Base-by-base conservation (phyloP, 2,888 invertebrate species). In the Dorcus hopei region DNA sequence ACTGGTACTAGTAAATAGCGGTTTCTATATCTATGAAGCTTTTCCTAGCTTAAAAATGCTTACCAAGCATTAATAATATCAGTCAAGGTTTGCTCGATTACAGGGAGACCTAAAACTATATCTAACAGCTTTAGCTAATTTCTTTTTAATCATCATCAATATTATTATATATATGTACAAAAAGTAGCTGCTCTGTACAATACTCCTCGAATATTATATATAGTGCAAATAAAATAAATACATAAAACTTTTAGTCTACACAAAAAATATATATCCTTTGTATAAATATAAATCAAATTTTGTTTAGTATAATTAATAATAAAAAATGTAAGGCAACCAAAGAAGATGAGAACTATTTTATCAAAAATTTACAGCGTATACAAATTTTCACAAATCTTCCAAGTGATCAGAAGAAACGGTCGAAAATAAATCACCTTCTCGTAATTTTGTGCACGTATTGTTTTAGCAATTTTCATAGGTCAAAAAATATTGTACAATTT, bases 401-500 rank as follows among this genome's bases (percentile, higher is more conserved):
- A 54, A 53, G 50, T 33, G 16, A 4, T 45, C 45, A 9, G 23
- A 45, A 45, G 45, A 19, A 45, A 45, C 14, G n/a, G 40, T 42
- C 47, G 51, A 59, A 55, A 58, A 48, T 53, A 52, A 53, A 52
- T 38, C 45, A 56, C 43, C 49, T 55, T 55, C 38, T 33, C 26
- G 26, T 33, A n/a, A 52, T 54, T 54, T 51, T 14, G n/a, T 45
- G 49, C 54, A 33, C 48, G 49, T 53, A 40, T 51, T 51, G 42
- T 50, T 59, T 52, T 42, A 52, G 49, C 52, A 57, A 52, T 26
- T 41, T 48, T 40, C 40, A 58, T 58, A 54, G 48, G 47, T 59
- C 51, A 65, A 68, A 70, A 72, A 72, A 76, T 78, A 78, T 78
- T 78, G 78, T 78, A 78, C 78, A 77, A 74, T 72, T 73, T 78